Base-by-base conservation (phyloP, 2,113 vertebrate genomes). In the Vidua chalybeata region DNA sequence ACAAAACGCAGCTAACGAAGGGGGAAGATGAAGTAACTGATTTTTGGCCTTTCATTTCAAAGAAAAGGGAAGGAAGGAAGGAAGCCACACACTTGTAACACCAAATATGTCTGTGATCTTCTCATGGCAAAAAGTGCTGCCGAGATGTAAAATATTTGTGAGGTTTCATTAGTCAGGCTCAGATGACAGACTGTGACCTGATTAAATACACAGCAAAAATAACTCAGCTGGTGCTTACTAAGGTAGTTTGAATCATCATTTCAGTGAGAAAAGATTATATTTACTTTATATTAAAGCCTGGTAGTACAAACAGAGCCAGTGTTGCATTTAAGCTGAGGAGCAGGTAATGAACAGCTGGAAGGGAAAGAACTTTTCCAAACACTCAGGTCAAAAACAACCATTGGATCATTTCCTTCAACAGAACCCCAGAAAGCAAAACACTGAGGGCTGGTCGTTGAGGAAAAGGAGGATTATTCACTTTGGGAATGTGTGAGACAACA, bases 41-140 rank as follows among this genome's bases (percentile, higher is more conserved):
- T 17, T 87, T 48, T 68, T 58, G 33, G 11, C 27, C 24, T 11
- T 6, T 4, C 31, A 21, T 55, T 76, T 43, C 72, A n/a, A 93
- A 90, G 64, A 94, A 91, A 87, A 55, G 45, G 81, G 85, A 86
- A 96, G 88, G 56, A 86, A 93, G 78, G 63, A 52, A 90, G 75
- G 61, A 78, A 85, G 69, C 6, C 69, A 33, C 46, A 56, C 13
- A 0, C 11, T 75, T 13, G 17, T 68, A 75, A 46, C 52, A 45
- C 90, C 68, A 28, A 15, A 62, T 68, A 81, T 27, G 86, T 35
- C 68, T 49, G 0, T 67, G n/a, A 23, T 61, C 69, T 58, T 64
- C 59, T 80, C 31, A 13, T 46, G 37, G 46, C 46, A 33, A 58
- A 62, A 68, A 48, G 33, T 17, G 52, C 35, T 33, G 78, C 22